These are phyloP conservation scores for Procambarus virginalis DNA, from an alignment of 1,140 invertebrate species.

Conservation along the genomic window DNA sequence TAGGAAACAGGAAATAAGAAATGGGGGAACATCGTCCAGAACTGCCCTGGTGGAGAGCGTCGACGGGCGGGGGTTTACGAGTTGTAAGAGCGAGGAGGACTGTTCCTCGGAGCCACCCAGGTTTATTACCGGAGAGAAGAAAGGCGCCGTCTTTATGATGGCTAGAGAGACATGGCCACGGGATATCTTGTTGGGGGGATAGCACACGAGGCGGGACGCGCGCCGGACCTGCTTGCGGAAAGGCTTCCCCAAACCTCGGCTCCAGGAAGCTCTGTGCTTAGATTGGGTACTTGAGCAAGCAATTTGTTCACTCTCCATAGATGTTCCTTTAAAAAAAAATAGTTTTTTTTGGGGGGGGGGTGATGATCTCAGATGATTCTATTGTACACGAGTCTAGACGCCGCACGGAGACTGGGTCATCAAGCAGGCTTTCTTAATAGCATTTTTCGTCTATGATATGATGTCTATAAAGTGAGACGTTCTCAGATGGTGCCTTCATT, in stretches of 20 bases:
- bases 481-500: no score
- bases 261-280: not conserved
- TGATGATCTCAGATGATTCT: no score
- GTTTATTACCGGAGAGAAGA: conserved; percentile 15
- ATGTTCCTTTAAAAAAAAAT: no score
- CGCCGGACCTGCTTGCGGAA: not conserved
- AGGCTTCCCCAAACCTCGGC: not conserved
- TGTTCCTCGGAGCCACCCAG: not conserved
- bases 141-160: conserved; percentile 27
- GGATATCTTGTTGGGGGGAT: not conserved
- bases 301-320: no score
- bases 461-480: no score
- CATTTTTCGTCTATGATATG: no score
- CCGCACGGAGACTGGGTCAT: no score
- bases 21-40: not conserved
- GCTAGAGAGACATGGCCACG: not conserved
- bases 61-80: not conserved
- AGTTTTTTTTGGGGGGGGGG: no score
- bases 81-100: not conserved
- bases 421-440: no score
- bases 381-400: no score
- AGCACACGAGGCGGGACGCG: not conserved
- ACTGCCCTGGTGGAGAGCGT: not conserved
- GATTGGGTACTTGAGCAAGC: no score
- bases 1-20: not conserved